Evolutionary conservation across 2,113 vertebrate genomes (phyloP).

Genomic region (Ciconia stormi): DNA sequence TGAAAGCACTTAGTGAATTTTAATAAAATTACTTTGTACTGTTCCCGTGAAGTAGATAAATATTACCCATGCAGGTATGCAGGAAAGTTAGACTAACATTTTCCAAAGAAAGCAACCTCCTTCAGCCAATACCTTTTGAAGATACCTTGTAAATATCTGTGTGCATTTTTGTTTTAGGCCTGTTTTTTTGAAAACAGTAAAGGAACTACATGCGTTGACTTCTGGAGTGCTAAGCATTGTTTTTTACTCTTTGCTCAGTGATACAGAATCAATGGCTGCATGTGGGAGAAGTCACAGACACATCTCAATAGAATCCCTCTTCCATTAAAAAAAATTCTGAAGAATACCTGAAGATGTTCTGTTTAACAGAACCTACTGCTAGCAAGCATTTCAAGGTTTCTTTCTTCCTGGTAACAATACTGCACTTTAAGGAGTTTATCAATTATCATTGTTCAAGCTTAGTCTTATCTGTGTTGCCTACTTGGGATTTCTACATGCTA

Average conservation of each 20-base stretch:
- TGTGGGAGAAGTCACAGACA: neutral
- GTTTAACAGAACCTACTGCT: neutral
- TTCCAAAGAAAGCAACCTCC: neutral
- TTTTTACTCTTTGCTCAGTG: neutral
- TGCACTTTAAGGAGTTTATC: neutral
- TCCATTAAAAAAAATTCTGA: neutral
- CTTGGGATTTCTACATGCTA: neutral
- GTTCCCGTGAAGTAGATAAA: neutral
- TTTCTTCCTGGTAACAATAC: neutral
- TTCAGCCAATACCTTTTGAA: neutral
- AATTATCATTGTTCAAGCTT: neutral
- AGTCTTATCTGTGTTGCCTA: neutral
- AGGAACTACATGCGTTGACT: neutral
- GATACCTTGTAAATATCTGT: too few relatives aligned
- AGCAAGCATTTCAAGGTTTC: neutral
- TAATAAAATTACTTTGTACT: neutral
- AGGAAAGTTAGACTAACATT: neutral
- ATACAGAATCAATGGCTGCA: neutral
- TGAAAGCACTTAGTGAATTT: neutral
- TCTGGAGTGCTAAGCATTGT: neutral
- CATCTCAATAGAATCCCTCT: neutral
- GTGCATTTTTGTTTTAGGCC: neutral
- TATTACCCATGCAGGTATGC: neutral
- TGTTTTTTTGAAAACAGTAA: neutral
- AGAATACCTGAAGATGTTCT: neutral